Evolutionary conservation across 2,113 vertebrate genomes (phyloP), one percentile per base, ranked within the genome.

Genomic region (Micronycteris hirsuta): DNA sequence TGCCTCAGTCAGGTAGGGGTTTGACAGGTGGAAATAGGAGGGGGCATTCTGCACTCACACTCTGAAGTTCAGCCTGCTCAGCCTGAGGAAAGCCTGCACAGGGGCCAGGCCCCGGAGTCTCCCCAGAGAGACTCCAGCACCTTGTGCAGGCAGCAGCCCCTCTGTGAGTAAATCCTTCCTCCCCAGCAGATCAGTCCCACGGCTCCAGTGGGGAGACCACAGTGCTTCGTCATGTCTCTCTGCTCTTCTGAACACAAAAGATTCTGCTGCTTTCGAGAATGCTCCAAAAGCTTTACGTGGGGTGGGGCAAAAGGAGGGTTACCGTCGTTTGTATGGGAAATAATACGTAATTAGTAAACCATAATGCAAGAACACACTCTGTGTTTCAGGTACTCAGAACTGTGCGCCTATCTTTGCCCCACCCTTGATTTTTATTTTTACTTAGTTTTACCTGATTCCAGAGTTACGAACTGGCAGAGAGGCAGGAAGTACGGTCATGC

Each of bases 401-500:
- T 26, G 24, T 58, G 14, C 14, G 61, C 61, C 13, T 63, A 13
- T 28, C 24, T 63, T 63, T 14, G 61, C 61, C 61, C 13, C 26
- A 33, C 63, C 63, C 67, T 12, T 19, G 38, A 19, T 71, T 89
- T 73, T 63, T 63, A 38, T 28, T 65, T 74, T 33, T 41, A 54
- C 78, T 74, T 15, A 22, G 26, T 83, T 73, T 58, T 58, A 26
- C 81, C n/a, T 74, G 68, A 86, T 31, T 73, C 14, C 22, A 68
- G 43, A 56, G 19, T 49, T 74, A 80, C 63, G n/a, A 6, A 36
- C 36, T 49, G 7, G 22, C 45, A 7, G 67, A 49, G 1, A 2
- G 43, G 14, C 31, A 49, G 36, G 22, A 28, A 38, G 24, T 58
- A 9, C 5, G n/a, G 10, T 71, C 0, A 0, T 10, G 1, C n/a